Conservation (phyloP, 2,888 invertebrate genomes). For the Trilocha varians region DNA sequence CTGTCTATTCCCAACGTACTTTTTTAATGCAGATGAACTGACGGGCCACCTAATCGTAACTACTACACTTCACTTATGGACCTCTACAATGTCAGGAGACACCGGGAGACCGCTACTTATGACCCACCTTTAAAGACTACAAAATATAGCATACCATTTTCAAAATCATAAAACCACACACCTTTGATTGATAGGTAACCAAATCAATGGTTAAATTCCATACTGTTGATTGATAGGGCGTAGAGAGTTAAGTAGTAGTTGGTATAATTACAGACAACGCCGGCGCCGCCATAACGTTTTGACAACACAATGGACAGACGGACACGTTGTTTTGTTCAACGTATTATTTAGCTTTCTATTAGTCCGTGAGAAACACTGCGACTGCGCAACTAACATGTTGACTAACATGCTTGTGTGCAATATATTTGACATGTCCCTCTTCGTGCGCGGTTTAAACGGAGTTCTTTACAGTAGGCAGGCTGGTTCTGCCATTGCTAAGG, state of each 20-base stretch:
- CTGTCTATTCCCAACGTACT: no score
- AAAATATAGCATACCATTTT: neutral
- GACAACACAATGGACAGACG: conserved; percentile 35
- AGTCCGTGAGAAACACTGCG: conserved; percentile 10
- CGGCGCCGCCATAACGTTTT: conserved; percentile 39
- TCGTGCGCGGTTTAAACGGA: no score
- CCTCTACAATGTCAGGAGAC: no score
- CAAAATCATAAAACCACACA: conserved; percentile 9
- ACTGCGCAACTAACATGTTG: neutral
- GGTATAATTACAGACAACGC: conserved; percentile 37
- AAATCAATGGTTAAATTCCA: conserved; percentile 7
- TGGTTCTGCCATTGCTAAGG: no score
- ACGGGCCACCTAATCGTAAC: no score
- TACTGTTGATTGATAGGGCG: conserved; percentile 4
- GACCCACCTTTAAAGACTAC: no score
- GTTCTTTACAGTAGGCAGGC: no score
- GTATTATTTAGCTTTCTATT: conserved; percentile 8
- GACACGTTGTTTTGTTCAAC: conserved; percentile 3
- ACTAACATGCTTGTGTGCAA: neutral
- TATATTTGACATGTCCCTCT: no score
- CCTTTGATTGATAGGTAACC: conserved; percentile 6
- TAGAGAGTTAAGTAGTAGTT: conserved; percentile 32
- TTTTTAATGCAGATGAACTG: no score
- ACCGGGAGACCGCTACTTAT: no score
- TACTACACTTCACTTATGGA: no score